phyloP scores from a whole-genome alignment of 2,888 invertebrate species.

The Melangyna quadrimaculata region DNA sequence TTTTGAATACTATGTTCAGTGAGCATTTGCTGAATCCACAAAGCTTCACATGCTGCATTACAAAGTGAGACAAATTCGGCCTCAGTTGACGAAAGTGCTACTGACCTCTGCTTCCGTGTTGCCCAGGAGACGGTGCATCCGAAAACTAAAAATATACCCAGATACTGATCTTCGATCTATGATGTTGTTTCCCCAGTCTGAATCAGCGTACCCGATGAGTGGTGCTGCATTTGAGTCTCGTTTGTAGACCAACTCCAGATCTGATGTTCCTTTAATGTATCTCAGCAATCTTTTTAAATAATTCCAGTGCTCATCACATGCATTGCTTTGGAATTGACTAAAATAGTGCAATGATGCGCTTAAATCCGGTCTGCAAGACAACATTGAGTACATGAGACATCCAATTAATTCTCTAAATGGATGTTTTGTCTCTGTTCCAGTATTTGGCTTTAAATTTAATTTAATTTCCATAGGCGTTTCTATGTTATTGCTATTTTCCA shows the following conservation, averaged over 20 bases:
- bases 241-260: not conserved
- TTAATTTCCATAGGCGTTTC: too few species aligned
- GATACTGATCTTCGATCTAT: slow-evolving; percentile 57
- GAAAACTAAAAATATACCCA: too few species aligned
- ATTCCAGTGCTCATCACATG: slow-evolving; percentile 4
- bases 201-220: slow-evolving; percentile 52
- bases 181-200: slow-evolving; percentile 53
- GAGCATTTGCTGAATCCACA: too few species aligned
- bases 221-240: not conserved
- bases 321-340: slow-evolving; percentile 16
- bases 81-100: too few species aligned
- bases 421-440: not conserved
- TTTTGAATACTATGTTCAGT: too few species aligned
- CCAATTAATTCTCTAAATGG: slow-evolving; percentile 5
- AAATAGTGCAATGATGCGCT: slow-evolving; percentile 5
- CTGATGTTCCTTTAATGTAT: not conserved
- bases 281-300: slow-evolving; percentile 2
- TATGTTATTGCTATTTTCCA: too few species aligned
- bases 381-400: not conserved
- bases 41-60: too few species aligned
- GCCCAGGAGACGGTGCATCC: slow-evolving; percentile 44
- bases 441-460: not conserved
- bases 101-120: slow-evolving; percentile 13
- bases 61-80: too few species aligned
- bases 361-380: not conserved